Conservation (phyloP, 1,140 invertebrate species). For the Agrypnia vestita region DNA sequence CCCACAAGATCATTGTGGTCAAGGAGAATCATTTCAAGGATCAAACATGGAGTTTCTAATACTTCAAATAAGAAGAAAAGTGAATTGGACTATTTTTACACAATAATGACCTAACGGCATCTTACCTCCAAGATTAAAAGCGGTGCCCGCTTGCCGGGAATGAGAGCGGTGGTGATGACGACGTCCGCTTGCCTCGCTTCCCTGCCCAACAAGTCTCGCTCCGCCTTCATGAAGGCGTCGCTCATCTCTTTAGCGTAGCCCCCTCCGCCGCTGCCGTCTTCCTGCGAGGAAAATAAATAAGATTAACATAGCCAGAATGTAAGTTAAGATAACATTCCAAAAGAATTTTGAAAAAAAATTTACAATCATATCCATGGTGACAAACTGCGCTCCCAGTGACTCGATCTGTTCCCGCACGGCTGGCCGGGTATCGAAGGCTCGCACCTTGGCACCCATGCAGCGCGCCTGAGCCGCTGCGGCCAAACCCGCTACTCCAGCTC, state of each 20-base stretch:
- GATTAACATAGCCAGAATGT: conserved; percentile 8
- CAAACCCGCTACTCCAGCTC: conserved; percentile 91
- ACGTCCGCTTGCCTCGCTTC: conserved; percentile 88
- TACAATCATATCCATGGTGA: conserved; percentile 84
- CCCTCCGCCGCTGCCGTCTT: conserved; percentile 87
- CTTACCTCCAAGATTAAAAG: conserved; percentile 85
- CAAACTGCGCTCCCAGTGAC: conserved; percentile 90
- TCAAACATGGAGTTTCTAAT: too few species aligned
- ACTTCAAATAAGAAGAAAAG: too few species aligned
- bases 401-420: conserved; percentile 93
- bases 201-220: conserved; percentile 89
- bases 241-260: conserved; percentile 96
- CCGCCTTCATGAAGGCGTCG: conserved; percentile 89
- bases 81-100: too few species aligned
- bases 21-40: too few species aligned
- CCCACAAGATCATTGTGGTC: too few species aligned
- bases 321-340: background rate
- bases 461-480: conserved; percentile 89
- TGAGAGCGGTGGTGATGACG: conserved; percentile 90
- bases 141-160: conserved; percentile 91
- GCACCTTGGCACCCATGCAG: conserved; percentile 91
- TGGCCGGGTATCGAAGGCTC: conserved; percentile 90
- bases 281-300: conserved; percentile 70
- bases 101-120: too few species aligned
- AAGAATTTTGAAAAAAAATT: background rate